phyloP scores from a whole-genome alignment of 1,140 invertebrate genomes.

The Drosophila busckii region DNA sequence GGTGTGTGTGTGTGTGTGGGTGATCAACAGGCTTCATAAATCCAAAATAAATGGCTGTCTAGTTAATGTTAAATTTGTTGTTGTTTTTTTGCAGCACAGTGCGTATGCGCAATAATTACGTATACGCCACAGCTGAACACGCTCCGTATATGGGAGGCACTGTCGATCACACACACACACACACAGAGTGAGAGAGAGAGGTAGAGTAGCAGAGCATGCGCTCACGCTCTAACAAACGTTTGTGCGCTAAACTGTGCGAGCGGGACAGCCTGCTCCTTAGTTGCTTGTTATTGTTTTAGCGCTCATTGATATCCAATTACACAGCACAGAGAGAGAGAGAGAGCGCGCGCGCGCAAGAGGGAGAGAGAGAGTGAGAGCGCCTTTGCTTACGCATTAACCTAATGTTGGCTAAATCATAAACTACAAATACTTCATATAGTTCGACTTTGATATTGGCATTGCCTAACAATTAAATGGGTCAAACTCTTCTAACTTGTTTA shows the following conservation, averaged over 20 bases:
- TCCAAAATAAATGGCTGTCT: slow-evolving; percentile 24
- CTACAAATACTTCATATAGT: too few species aligned
- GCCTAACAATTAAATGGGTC: too few species aligned
- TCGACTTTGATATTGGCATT: too few species aligned
- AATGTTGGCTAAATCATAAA: too few species aligned
- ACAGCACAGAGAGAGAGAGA: slow-evolving; percentile 5
- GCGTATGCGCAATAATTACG: slow-evolving; percentile 73
- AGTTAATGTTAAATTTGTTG: too few species aligned
- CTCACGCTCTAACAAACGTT: too few species aligned
- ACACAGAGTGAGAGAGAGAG: too few species aligned
- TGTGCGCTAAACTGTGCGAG: slow-evolving; percentile 8
- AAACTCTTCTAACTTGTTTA: too few species aligned
- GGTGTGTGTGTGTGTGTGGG: not conserved
- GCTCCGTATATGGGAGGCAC: slow-evolving; percentile 63
- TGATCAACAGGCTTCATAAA: slow-evolving; percentile 25
- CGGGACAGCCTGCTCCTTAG: slow-evolving; percentile 4
- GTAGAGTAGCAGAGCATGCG: too few species aligned
- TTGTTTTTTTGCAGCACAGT: too few species aligned
- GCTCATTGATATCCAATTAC: slow-evolving; percentile 57
- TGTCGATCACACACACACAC: not conserved
- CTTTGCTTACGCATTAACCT: not conserved
- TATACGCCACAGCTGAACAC: slow-evolving; percentile 52
- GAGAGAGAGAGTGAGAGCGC: not conserved
- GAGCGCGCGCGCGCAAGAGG: not conserved
- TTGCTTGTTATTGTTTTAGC: not conserved